Conservation (phyloP, 2,888 invertebrate genomes). For the Prenolepis imparis region DNA sequence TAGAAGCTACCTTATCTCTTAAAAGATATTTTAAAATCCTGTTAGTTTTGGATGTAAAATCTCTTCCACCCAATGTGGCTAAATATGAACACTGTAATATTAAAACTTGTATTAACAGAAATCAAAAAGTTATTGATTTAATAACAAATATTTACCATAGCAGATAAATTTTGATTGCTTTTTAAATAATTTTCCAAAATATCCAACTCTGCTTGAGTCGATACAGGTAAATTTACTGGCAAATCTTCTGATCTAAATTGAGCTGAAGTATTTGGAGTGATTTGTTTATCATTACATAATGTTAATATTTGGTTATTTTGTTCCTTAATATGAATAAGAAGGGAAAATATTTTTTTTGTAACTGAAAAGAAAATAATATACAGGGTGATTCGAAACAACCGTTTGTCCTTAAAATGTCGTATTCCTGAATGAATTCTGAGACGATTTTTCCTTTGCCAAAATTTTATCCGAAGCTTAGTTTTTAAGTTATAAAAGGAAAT, state of each 20-base stretch:
- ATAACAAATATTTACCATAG: conserved; percentile 2
- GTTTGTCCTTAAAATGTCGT: too few relatives aligned
- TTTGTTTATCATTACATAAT: not conserved
- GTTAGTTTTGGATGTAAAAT: not conserved
- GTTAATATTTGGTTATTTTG: not conserved
- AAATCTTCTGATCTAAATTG: conserved; percentile 5
- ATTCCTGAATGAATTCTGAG: too few relatives aligned
- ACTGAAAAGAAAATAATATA: not conserved
- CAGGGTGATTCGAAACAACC: too few relatives aligned
- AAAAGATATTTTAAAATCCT: conserved; percentile 21
- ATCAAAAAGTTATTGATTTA: not conserved
- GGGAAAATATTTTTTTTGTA: not conserved
- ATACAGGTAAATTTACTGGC: conserved; percentile 1
- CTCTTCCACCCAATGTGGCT: conserved; percentile 13
- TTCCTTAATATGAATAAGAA: not conserved
- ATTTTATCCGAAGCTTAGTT: too few relatives aligned
- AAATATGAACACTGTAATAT: conserved; percentile 28
- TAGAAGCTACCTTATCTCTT: not conserved
- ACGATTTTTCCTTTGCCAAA: too few relatives aligned
- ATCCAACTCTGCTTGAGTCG: not conserved
- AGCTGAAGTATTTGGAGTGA: not conserved
- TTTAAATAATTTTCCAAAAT: conserved; percentile 9
- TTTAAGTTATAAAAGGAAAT: too few relatives aligned
- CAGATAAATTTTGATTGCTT: not conserved
- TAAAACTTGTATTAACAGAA: conserved; percentile 19